Conservation (phyloP, 2,113 vertebrate species). For the Pontoporia blainvillei region DNA sequence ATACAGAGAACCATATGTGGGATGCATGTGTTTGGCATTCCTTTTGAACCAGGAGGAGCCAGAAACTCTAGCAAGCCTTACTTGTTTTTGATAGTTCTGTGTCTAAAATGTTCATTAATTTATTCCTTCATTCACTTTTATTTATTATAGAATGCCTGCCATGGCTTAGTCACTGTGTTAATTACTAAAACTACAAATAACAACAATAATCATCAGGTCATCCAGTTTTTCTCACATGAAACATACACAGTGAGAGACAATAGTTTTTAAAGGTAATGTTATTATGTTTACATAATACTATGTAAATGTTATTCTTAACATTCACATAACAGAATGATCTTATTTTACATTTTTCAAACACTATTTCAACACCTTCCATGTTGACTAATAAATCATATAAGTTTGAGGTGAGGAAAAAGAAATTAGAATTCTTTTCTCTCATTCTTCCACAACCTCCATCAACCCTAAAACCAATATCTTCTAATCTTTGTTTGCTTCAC, state of each 20-base stretch:
- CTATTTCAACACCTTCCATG: neutral
- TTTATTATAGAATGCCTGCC: neutral
- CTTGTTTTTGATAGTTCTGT: conserved; percentile 22
- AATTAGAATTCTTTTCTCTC: conserved; percentile 7
- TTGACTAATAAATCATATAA: neutral
- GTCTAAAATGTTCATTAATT: neutral
- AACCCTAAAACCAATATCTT: neutral
- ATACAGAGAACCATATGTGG: conserved; percentile 54
- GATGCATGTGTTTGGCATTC: conserved; percentile 37
- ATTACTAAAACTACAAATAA: conserved; percentile 16
- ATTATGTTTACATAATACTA: no score
- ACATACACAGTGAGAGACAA: neutral
- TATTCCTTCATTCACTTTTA: neutral
- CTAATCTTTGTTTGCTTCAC: neutral
- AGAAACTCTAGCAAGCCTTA: neutral
- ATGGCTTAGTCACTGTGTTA: neutral
- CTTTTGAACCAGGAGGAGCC: conserved; percentile 14
- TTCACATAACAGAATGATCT: neutral
- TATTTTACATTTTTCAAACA: neutral
- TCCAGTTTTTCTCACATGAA: conserved; percentile 37
- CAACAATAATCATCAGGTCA: neutral
- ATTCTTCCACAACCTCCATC: neutral
- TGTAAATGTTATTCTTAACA: neutral
- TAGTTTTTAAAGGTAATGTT: neutral
- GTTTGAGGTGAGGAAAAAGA: neutral